Base-by-base conservation (phyloP, 2,888 invertebrate species). In the Drosophila koepferae region DNA sequence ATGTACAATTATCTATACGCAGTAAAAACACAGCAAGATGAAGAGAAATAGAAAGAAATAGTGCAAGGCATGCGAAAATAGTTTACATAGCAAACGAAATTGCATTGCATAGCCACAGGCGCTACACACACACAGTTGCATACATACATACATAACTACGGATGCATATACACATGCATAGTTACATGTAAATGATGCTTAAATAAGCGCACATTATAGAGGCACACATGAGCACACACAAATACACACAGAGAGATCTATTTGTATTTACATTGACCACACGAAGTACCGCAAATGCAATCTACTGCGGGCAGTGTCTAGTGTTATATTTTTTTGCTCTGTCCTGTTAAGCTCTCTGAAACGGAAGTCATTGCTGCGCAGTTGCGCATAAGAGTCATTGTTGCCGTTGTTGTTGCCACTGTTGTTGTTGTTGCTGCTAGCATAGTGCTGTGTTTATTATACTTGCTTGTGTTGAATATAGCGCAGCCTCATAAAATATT, bases 341-440 rank as follows among this genome's bases (percentile, higher is more conserved):
- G 5, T 51, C 10, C 34, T 38, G 43, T 44, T 20, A 34, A 34
- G 43, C 43, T 18, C 10, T 8, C 16, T n/a, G 61, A 70, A 85
- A 70, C 86, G 88, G 85, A 87, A 87, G 86, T 85, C 83, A 87
- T 82, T 81, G 82, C 73, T 71, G 83, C 70, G 61, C 87, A 82
- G 84, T 81, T 71, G 85, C 70, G 82, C 77, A 82, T 77, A 70
- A 77, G 79, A 79, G 75, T 74, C 70, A 77, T 65, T 77, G 61
- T 60, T 71, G 56, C 10, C n/a, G 4, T 43, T 38, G 38, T 38
- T 41, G 18, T 5, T 65, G 63, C n/a, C n/a, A n/a, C n/a, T n/a
- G 4, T 43, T 38, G 38, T 38, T 41, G 18, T 5, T 65, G 63
- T 54, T 53, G 51, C 61, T 78, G 70, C 41, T 54, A 65, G 53